A percentile compares a stretch with the other conserved stretches of the same genome.
These are phyloP conservation scores for Planococcus citri DNA, from an alignment of 1,140 invertebrate genomes.

Conservation along the genomic window DNA sequence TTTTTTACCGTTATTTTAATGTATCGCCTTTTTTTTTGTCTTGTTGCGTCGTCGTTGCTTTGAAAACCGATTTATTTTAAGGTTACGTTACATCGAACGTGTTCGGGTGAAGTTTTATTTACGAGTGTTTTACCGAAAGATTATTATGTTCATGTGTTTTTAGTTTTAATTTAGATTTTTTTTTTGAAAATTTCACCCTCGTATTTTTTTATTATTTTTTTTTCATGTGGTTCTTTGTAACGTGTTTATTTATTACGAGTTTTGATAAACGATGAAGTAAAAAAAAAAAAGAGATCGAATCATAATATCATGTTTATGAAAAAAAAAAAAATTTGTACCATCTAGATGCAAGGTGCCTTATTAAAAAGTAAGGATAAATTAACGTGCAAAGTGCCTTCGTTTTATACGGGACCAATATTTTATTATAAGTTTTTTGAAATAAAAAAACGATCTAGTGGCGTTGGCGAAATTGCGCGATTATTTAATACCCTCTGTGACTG, in stretches of 20 bases:
- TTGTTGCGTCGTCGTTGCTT: background rate
- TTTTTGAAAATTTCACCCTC: background rate
- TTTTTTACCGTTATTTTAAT: background rate
- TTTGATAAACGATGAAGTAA: too few species aligned
- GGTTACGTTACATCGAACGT: too few species aligned
- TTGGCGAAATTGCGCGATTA: too few species aligned
- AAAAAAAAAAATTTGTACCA: too few species aligned
- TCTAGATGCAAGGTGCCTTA: slow-evolving; percentile 9
- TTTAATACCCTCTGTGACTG: background rate
- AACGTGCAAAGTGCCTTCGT: background rate
- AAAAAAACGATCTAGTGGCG: too few species aligned
- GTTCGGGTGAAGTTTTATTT: background rate
- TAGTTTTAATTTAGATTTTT: background rate
- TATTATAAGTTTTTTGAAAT: background rate
- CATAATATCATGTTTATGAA: too few species aligned
- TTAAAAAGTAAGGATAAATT: background rate
- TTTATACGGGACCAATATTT: slow-evolving; percentile 14
- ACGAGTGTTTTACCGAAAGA: background rate
- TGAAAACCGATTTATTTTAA: background rate
- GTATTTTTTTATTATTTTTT: background rate
- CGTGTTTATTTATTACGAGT: too few species aligned
- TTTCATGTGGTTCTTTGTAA: too few species aligned
- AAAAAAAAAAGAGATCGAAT: too few species aligned
- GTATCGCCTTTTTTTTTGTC: background rate
- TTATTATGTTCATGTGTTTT: background rate